These are phyloP conservation scores for Ariolimax columbianus DNA, from an alignment of 2,888 invertebrate species.

Conservation along the genomic window DNA sequence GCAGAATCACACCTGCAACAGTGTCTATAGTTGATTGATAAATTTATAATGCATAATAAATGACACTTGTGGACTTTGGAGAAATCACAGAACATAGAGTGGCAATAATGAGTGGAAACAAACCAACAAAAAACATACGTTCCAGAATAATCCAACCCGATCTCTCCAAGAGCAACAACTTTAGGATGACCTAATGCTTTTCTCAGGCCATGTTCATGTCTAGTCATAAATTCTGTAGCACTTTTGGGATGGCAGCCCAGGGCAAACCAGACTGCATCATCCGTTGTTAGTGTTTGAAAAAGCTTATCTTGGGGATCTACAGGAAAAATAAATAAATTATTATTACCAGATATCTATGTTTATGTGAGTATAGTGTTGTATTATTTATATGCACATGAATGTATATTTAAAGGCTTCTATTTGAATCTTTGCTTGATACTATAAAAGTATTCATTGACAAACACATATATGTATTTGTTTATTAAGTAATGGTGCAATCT, in stretches of 20 bases:
- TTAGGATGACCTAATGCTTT: slow-evolving; percentile 62
- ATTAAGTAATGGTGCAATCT: too few species aligned
- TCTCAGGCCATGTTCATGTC: slow-evolving; percentile 58
- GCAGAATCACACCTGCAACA: too few species aligned
- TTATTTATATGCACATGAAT: too few species aligned
- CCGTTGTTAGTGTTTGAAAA: slow-evolving; percentile 54
- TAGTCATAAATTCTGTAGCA: slow-evolving; percentile 65
- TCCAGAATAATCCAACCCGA: slow-evolving; percentile 80
- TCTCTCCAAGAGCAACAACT: slow-evolving; percentile 80
- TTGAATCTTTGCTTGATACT: too few species aligned
- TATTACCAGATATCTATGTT: too few species aligned
- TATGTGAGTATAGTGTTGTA: too few species aligned
- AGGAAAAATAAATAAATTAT: neutral
- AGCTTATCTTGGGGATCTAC: slow-evolving; percentile 10
- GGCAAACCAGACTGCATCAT: slow-evolving; percentile 71
- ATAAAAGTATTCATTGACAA: too few species aligned
- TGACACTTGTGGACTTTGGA: too few species aligned
- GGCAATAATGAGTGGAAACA: neutral
- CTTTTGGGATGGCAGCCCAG: slow-evolving; percentile 77
- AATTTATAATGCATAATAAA: neutral
- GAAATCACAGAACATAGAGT: neutral
- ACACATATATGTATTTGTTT: too few species aligned
- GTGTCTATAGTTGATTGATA: neutral
- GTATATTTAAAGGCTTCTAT: too few species aligned
- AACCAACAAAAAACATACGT: slow-evolving; percentile 70